Conservation (phyloP, 2,888 invertebrate species). For the Spatulosminthurus flaviceps region DNA sequence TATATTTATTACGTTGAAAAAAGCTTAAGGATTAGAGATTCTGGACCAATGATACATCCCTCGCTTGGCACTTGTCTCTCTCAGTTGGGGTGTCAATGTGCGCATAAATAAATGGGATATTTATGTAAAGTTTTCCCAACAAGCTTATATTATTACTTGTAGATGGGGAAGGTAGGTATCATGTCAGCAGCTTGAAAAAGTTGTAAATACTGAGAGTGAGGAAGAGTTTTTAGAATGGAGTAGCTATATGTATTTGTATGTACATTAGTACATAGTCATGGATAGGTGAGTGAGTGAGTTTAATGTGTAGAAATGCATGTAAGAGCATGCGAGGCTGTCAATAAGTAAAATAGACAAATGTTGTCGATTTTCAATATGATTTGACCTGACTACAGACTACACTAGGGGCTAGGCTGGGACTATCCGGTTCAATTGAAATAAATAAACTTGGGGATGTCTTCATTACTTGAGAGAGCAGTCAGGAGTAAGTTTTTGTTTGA, state of each 20-base stretch:
- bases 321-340: neutral
- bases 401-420: neutral
- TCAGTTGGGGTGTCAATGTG: neutral
- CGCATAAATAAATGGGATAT: conserved; percentile 18
- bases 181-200: no score
- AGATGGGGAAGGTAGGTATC: no score
- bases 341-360: neutral
- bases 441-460: conserved; percentile 39
- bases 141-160: neutral
- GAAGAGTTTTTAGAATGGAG: no score
- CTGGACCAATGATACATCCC: neutral
- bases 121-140: conserved; percentile 9
- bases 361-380: conserved; percentile 8
- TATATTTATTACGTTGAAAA: neutral
- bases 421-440: conserved; percentile 38
- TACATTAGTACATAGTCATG: no score
- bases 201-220: no score
- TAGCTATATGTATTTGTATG: neutral
- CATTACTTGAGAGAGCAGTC: conserved; percentile 24
- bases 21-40: neutral
- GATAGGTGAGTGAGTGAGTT: neutral
- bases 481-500: conserved; percentile 38
- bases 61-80: neutral
- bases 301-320: neutral
- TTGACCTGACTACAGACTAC: neutral